Conservation (phyloP, 2,113 vertebrate genomes). For the Cyanoderma ruficeps region DNA sequence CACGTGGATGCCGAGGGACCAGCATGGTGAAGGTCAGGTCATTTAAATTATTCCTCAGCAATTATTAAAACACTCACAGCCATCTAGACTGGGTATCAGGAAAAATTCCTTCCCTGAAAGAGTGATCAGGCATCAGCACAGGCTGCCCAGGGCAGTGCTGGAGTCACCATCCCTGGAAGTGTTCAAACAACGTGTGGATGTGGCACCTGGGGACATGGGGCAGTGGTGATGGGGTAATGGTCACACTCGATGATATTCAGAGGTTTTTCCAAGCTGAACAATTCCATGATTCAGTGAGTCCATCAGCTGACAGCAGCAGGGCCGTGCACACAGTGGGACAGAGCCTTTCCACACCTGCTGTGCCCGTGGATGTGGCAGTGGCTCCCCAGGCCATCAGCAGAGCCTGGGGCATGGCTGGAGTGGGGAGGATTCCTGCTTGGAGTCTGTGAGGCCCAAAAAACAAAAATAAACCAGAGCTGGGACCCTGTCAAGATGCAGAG, state of each 20-base stretch:
- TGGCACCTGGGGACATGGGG: background rate
- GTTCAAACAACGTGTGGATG: rapidly evolving
- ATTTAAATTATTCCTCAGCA: background rate
- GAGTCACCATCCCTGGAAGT: background rate
- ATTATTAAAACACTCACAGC: background rate
- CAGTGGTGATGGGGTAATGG: background rate
- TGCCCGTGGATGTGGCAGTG: background rate
- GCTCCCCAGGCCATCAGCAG: background rate
- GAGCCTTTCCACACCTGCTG: rapidly evolving
- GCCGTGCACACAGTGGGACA: background rate
- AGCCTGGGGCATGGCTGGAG: background rate
- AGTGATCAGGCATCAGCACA: background rate
- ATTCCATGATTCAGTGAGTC: background rate
- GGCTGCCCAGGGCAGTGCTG: background rate
- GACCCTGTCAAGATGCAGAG: background rate
- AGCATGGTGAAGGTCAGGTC: too few relatives aligned
- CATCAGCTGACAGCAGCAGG: background rate
- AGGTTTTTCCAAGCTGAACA: background rate
- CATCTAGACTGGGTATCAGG: background rate
- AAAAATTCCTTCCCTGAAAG: background rate
- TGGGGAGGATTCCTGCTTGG: background rate
- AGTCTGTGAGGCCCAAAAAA: background rate
- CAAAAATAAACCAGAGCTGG: background rate
- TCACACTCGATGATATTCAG: background rate
- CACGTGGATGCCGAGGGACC: rapidly evolving